phyloP scores from a whole-genome alignment of 2,888 invertebrate species.

The Metellina segmentata region DNA sequence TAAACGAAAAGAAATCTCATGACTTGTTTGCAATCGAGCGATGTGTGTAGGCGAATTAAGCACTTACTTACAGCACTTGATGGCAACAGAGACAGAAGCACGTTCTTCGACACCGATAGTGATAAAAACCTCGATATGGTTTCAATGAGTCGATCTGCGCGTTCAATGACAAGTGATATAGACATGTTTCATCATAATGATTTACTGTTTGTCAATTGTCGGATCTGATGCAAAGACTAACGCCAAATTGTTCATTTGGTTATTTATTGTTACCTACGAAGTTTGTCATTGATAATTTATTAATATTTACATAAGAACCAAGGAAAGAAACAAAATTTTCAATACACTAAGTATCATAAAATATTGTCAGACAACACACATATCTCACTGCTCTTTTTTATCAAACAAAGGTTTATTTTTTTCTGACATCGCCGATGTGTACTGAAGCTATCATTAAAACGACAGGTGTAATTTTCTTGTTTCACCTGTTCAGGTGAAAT shows the following conservation, averaged over 20 bases:
- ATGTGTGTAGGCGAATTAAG: slow-evolving; percentile 24
- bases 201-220: neutral
- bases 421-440: neutral
- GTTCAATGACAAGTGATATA: neutral
- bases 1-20: slow-evolving; percentile 40
- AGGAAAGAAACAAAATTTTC: no score
- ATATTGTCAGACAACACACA: no score
- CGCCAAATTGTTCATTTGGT: neutral
- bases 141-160: neutral
- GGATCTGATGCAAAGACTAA: neutral
- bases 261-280: neutral
- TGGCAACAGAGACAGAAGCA: slow-evolving; percentile 4
- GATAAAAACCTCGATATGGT: neutral
- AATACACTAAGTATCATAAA: no score
- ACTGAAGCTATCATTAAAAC: neutral
- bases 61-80: neutral
- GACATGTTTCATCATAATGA: neutral
- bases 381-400: neutral
- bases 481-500: neutral
- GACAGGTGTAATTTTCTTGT: neutral
- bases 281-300: neutral
- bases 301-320: neutral
- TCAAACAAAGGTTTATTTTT: neutral
- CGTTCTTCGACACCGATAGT: neutral
- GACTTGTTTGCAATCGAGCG: slow-evolving; percentile 36